These are phyloP conservation scores for Streblospio benedicti DNA, from an alignment of 1,140 invertebrate species.

Conservation along the genomic window DNA sequence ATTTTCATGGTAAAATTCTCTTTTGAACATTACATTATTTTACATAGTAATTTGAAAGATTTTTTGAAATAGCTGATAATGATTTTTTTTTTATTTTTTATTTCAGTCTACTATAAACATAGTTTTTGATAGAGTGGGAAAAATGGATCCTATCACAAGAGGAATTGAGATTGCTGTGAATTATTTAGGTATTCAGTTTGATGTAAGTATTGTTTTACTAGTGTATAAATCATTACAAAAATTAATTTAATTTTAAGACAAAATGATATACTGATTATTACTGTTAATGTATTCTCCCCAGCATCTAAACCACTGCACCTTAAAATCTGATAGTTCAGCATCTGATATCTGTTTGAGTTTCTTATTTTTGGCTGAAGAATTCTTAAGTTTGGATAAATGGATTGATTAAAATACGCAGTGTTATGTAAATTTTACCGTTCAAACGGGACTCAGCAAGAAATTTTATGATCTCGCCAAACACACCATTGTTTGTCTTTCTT, in stretches of 20 bases:
- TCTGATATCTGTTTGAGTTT: not conserved
- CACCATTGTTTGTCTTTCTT: not conserved
- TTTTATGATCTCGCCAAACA: not conserved
- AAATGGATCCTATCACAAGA: constrained; percentile 94
- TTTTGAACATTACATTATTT: not conserved
- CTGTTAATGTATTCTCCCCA: no score
- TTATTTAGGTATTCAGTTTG: constrained; percentile 92
- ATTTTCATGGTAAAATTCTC: constrained; percentile 78
- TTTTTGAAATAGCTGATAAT: not conserved
- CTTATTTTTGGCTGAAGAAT: no score
- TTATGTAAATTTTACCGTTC: no score
- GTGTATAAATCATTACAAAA: constrained; percentile 3
- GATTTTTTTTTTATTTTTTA: constrained; percentile 12
- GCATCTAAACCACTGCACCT: no score
- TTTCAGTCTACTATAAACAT: constrained; percentile 82
- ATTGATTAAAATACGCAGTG: no score
- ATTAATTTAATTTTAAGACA: no score
- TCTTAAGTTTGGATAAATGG: no score
- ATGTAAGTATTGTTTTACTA: constrained; percentile 57
- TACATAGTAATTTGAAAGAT: not conserved
- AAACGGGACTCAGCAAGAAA: no score
- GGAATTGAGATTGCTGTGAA: constrained; percentile 94
- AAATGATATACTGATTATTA: no score
- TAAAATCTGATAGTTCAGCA: no score
- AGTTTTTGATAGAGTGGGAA: constrained; percentile 95